Base-by-base conservation (phyloP, 2,888 invertebrate genomes). In the Idaea aversata region DNA sequence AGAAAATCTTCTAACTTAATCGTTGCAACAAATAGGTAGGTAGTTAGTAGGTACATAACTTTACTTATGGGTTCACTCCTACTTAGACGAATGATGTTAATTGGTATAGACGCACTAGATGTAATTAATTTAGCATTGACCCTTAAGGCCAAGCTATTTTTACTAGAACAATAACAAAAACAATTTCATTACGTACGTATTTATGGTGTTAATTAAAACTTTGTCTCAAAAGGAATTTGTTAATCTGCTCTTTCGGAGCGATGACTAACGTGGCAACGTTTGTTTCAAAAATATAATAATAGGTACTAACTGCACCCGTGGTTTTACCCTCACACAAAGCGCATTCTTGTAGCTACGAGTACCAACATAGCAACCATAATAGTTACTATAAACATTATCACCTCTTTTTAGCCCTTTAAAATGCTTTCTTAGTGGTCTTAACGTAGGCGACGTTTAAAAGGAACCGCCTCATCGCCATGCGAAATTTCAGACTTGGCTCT, bases 241-340 rank as follows among this genome's bases (percentile, higher is more conserved):
- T 47, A 47, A 47, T 47, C 5, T 47, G 7, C 13, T 47, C 7
- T 47, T 47, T 47, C 15, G 34, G 47, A 4, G 38, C 15, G 61
- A 67, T 65, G 65, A 67, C 61, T 67, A 61, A 67, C 25, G 25
- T 62, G 34, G 57, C 57, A 59, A 34, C 38, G 61, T 57, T 38
- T n/a, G 35, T 6, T 62, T 65, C 64, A 57, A 36, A 47, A 64
- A 59, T 64, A 63, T 47, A 34, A 61, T 38, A 15, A 61, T 36
- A 57, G 25, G 25, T 25, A 25, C 25, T 25, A 25, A 25, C 25
- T 25, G 25, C 25, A n/a, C n/a, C 3, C 25, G 25, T 3, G 25
- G 25, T 25, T 25, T 25, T 25, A 25, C 25, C 25, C 25, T 1
- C 25, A 25, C 25, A 25, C 25, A 25, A 3, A 25, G 25, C 25